Evolutionary conservation across 2,113 vertebrate genomes (phyloP).

Genomic region (Piprites chloris): DNA sequence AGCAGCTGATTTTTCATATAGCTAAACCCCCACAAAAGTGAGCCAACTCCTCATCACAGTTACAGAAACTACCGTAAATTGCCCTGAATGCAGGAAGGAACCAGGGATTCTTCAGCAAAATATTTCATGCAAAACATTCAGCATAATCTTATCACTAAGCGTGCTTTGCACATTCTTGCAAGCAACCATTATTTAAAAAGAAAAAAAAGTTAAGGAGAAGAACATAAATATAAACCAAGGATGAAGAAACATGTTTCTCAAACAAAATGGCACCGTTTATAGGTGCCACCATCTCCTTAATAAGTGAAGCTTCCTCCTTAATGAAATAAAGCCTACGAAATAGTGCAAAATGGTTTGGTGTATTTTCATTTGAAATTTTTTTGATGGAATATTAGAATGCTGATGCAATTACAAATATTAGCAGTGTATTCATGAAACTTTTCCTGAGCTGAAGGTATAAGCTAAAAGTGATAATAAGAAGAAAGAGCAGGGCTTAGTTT

Average conservation of each 20-base stretch:
- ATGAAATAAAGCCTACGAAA: neutral
- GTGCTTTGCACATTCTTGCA: neutral
- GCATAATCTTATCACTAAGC: neutral
- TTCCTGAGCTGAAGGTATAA: neutral
- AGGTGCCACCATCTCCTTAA: neutral
- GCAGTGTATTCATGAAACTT: neutral
- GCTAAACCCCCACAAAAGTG: neutral
- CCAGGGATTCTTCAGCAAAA: neutral
- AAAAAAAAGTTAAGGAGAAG: neutral
- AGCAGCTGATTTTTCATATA: neutral
- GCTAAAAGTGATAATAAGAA: slow-evolving; percentile 5
- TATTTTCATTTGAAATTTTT: slow-evolving; percentile 20
- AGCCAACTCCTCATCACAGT: neutral
- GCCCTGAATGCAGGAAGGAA: neutral
- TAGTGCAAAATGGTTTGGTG: neutral
- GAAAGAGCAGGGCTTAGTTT: neutral
- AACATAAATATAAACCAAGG: neutral
- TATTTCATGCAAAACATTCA: neutral
- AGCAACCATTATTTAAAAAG: neutral
- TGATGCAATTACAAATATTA: slow-evolving; percentile 14
- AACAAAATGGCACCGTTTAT: neutral
- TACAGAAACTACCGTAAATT: neutral
- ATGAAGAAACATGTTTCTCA: neutral
- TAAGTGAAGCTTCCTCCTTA: neutral
- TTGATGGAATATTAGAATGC: neutral